phyloP scores from a whole-genome alignment of 1,140 invertebrate species.

The Euglossa dilemma region DNA sequence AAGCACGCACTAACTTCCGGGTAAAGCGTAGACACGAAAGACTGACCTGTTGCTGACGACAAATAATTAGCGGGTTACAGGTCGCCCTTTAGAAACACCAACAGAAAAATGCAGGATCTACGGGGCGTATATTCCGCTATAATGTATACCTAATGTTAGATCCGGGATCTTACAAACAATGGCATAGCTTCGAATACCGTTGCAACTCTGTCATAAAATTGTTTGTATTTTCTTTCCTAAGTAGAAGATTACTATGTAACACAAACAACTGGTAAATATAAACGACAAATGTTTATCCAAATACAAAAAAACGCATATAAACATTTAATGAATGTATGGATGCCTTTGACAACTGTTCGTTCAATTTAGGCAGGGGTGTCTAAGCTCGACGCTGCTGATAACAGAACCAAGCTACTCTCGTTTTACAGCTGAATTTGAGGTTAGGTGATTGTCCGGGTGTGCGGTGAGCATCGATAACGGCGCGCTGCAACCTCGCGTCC shows the following conservation, averaged over 20 bases:
- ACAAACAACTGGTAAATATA: background rate
- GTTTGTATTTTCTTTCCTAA: background rate
- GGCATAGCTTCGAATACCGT: background rate
- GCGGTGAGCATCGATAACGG: conserved; percentile 62
- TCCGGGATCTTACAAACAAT: background rate
- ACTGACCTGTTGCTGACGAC: conserved; percentile 74
- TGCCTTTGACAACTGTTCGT: conserved; percentile 17
- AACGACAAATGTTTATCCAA: too few relatives aligned
- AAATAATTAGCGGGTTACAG: conserved; percentile 67
- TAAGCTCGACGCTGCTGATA: conserved; percentile 61
- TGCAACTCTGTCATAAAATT: background rate
- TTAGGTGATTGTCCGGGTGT: conserved; percentile 55
- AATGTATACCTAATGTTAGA: background rate
- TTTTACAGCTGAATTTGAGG: conserved; percentile 49
- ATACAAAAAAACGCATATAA: background rate
- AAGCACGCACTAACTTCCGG: conserved; percentile 15
- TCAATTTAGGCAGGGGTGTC: conserved; percentile 26
- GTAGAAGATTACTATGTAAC: background rate
- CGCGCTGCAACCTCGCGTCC: conserved; percentile 36
- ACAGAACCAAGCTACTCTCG: conserved; percentile 29
- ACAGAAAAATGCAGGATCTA: background rate
- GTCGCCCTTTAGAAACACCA: conserved; percentile 12
- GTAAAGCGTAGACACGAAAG: conserved; percentile 37
- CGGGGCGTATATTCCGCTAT: background rate
- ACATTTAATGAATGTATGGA: background rate